Percentiles rank a stretch among this genome's conserved stretches.
Evolutionary conservation across 2,113 vertebrate species (phyloP).

Genomic region (Zapornia atra): DNA sequence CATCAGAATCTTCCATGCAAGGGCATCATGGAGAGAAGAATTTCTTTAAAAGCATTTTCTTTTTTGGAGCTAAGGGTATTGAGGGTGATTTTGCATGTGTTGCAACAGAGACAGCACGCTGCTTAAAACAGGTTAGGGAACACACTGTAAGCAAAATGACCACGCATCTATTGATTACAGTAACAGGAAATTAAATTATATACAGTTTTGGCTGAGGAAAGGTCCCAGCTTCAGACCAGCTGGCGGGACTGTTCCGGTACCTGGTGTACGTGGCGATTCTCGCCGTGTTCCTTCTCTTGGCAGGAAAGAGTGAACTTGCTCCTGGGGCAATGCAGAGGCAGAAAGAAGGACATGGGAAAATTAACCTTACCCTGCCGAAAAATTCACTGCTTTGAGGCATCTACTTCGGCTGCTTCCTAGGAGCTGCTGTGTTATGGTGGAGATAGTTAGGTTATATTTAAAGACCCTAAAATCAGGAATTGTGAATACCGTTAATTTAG

Average conservation of each 20-base stretch:
- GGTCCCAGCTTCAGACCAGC: not conserved
- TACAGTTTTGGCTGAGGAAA: not conserved
- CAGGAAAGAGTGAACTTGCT: not conserved
- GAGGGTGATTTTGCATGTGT: not conserved
- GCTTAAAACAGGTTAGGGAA: not conserved
- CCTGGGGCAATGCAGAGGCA: not conserved
- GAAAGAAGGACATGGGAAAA: not conserved
- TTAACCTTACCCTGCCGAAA: not conserved
- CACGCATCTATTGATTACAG: not conserved
- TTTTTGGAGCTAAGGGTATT: not conserved
- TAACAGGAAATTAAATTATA: not conserved
- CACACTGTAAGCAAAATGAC: not conserved
- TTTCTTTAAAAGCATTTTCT: not conserved
- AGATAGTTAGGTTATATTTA: not conserved
- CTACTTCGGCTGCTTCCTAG: not conserved
- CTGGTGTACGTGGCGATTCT: not conserved
- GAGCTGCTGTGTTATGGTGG: not conserved
- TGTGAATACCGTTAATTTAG: not conserved
- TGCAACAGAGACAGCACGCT: not conserved
- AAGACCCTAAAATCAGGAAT: not conserved
- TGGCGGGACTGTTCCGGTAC: not conserved
- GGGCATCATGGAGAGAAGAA: not conserved
- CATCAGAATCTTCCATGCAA: not conserved
- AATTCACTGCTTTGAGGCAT: not conserved
- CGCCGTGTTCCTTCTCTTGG: not conserved